Conservation (phyloP, 2,888 invertebrate species). For the Belgica antarctica region DNA sequence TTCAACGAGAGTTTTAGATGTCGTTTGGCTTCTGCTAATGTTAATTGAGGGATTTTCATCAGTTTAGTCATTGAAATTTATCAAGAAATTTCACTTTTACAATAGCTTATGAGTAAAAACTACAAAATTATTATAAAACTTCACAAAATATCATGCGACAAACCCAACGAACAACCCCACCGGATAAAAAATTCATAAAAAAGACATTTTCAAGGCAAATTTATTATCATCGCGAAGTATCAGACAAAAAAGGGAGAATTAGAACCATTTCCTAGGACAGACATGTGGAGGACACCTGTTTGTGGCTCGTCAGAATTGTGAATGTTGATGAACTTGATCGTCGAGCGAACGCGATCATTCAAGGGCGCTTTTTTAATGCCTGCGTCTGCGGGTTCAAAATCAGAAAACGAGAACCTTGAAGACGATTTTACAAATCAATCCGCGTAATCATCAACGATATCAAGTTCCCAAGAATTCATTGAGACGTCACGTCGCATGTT, state of each 20-base stretch:
- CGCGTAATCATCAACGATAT: conserved; percentile 12
- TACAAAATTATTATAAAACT: not conserved
- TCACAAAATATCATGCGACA: not conserved
- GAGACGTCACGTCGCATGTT: no score
- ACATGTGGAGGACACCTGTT: conserved; percentile 40
- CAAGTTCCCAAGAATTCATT: not conserved
- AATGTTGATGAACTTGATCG: conserved; percentile 37
- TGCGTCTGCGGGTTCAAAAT: not conserved
- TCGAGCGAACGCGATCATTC: conserved; percentile 18
- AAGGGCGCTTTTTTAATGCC: conserved; percentile 35
- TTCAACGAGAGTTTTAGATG: not conserved
- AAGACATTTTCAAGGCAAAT: conserved; percentile 1
- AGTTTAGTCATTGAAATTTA: no score
- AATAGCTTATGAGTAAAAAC: no score
- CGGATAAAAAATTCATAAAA: not conserved
- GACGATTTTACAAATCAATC: not conserved
- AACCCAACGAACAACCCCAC: no score
- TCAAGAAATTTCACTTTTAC: no score
- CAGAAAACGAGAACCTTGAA: no score
- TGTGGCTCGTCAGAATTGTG: not conserved
- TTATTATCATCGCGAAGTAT: conserved; percentile 24
- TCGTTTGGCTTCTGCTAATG: no score
- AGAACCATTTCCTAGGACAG: conserved; percentile 7
- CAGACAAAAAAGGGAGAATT: not conserved
- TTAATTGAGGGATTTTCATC: no score